Evolutionary conservation across 2,888 invertebrate genomes (phyloP).

Genomic region (Synergus japonicus): DNA sequence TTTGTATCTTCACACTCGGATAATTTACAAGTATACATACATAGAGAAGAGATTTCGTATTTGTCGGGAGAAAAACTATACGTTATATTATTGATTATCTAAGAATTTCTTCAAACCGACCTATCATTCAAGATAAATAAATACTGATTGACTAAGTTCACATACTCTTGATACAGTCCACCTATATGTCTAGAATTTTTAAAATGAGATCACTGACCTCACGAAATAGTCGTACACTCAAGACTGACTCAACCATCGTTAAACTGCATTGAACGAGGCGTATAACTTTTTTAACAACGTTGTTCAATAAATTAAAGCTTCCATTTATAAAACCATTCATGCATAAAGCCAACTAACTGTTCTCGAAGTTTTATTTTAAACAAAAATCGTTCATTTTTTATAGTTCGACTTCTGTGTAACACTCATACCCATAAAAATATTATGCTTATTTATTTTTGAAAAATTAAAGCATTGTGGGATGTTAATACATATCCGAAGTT

Average conservation of each 20-base stretch:
- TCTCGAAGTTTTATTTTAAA: not conserved
- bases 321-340: not conserved
- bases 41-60: not conserved
- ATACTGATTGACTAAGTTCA: not conserved
- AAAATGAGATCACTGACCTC: not conserved
- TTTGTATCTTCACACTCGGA: slow-evolving; percentile 36
- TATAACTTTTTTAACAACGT: not conserved
- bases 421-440: not conserved
- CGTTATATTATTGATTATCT: not conserved
- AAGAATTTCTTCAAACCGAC: not conserved
- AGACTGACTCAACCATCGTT: not conserved
- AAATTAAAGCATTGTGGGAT: not conserved
- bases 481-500: not conserved
- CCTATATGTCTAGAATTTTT: not conserved
- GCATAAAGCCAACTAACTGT: not conserved
- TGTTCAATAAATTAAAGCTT: not conserved
- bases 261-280: not conserved
- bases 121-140: not conserved
- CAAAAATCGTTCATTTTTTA: not conserved
- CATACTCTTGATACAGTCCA: not conserved
- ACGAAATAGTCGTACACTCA: not conserved
- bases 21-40: not conserved
- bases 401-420: not conserved
- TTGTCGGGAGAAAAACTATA: not conserved
- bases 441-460: slow-evolving; percentile 11